Percentiles rank a stretch among this genome's conserved stretches.
Conservation (phyloP, 2,888 invertebrate species). For the Pecten maximus region DNA sequence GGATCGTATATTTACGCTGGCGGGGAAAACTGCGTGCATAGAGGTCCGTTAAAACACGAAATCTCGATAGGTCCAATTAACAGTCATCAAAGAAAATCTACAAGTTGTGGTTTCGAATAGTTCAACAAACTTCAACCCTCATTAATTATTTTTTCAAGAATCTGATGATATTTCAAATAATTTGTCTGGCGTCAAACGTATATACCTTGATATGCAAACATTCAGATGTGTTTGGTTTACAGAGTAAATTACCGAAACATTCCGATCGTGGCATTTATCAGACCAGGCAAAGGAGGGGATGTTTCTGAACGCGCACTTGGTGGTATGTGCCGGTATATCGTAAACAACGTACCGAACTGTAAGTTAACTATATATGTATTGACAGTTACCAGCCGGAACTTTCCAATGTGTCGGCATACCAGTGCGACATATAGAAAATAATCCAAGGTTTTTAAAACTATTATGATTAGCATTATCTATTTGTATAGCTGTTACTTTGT, state of each 20-base stretch:
- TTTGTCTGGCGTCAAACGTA: background rate
- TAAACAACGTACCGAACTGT: background rate
- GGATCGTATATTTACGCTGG: background rate
- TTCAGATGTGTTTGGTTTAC: background rate
- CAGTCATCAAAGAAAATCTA: background rate
- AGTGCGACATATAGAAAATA: background rate
- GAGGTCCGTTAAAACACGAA: background rate
- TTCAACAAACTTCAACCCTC: background rate
- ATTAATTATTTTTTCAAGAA: constrained; percentile 35
- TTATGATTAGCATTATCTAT: background rate
- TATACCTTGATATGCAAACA: background rate
- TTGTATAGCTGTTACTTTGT: no score
- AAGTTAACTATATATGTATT: background rate
- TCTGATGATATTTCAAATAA: constrained; percentile 13
- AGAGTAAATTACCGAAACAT: background rate
- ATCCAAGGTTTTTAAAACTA: background rate
- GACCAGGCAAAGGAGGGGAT: background rate
- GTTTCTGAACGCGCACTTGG: background rate
- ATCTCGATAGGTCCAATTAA: background rate
- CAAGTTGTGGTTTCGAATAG: background rate
- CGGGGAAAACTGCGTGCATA: background rate
- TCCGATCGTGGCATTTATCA: background rate
- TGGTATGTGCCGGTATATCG: background rate
- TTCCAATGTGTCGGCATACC: background rate
- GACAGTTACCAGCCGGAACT: background rate